Evolutionary conservation across 2,797 vertebrate species (phyloP).

Genomic region (Poecilia picta): DNA sequence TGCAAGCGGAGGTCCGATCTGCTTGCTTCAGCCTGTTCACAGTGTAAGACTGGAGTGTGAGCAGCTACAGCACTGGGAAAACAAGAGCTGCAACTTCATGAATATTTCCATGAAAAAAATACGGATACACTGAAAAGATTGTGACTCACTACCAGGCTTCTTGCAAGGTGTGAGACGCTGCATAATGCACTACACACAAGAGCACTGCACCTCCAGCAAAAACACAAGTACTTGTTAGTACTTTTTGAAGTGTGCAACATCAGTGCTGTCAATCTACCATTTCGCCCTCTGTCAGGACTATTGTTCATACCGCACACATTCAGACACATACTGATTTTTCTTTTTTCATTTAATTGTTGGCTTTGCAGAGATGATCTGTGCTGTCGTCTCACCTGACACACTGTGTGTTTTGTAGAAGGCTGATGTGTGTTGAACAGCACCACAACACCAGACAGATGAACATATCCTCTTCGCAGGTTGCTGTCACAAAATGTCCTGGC

Average conservation of each 20-base stretch:
- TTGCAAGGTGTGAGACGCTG: slow-evolving; percentile 33
- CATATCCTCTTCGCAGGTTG: slow-evolving; percentile 35
- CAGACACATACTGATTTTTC: slow-evolving; percentile 1
- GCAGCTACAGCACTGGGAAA: slow-evolving; percentile 12
- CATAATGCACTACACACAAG: slow-evolving; percentile 44
- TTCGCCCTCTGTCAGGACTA: slow-evolving; percentile 30
- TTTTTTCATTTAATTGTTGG: slow-evolving; percentile 16
- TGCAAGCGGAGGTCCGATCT: slow-evolving; percentile 20
- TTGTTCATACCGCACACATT: slow-evolving; percentile 46
- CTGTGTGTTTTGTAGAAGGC: slow-evolving; percentile 39
- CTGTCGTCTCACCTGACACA: slow-evolving; percentile 53
- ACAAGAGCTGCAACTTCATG: slow-evolving; percentile 49
- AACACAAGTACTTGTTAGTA: slow-evolving; percentile 30
- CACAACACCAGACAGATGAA: slow-evolving; percentile 14
- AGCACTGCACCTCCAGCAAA: slow-evolving; percentile 27
- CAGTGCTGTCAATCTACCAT: slow-evolving; percentile 37
- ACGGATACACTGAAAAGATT: slow-evolving; percentile 19
- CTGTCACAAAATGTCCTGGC: slow-evolving; percentile 51
- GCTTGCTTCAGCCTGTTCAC: slow-evolving; percentile 21
- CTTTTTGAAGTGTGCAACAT: slow-evolving; percentile 38
- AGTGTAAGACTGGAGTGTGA: slow-evolving; percentile 4
- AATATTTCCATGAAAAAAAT: slow-evolving; percentile 50
- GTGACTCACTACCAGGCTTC: slow-evolving; percentile 43
- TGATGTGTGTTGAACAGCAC: slow-evolving; percentile 49
- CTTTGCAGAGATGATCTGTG: slow-evolving; percentile 38